A percentile compares a stretch with the other conserved stretches of the same genome.
phyloP scores from a whole-genome alignment of 2,888 invertebrate genomes.

The Rhopalosiphum nymphaeae region DNA sequence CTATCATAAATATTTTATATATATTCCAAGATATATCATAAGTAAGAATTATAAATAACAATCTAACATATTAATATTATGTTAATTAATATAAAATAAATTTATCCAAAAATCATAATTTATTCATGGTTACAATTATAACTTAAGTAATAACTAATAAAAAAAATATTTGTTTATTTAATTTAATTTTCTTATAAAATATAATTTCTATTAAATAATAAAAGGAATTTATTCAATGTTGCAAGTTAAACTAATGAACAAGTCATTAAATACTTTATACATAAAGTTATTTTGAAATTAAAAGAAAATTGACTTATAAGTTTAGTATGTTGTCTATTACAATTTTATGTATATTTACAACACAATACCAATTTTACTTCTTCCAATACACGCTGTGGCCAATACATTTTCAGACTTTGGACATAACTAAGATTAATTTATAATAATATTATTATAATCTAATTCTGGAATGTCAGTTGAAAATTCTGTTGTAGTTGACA shows the following conservation, averaged over 20 bases:
- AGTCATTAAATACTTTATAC: slow-evolving; percentile 6
- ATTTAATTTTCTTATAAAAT: neutral
- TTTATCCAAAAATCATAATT: neutral
- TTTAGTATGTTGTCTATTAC: neutral
- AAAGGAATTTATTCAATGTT: neutral
- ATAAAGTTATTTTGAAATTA: neutral
- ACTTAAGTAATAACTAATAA: neutral
- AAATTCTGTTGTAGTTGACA: slow-evolving; percentile 81
- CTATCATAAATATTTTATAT: neutral
- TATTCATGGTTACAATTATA: neutral
- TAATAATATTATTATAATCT: slow-evolving; percentile 66
- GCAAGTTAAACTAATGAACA: neutral
- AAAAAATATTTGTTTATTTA: neutral
- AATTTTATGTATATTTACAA: neutral
- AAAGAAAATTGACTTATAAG: neutral
- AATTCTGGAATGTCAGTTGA: slow-evolving; percentile 68
- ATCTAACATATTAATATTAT: neutral
- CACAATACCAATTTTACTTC: neutral
- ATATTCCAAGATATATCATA: neutral
- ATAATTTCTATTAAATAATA: neutral
- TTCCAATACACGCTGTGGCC: neutral
- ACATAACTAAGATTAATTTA: slow-evolving; percentile 33
- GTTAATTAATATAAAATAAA: neutral
- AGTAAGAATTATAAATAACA: neutral
- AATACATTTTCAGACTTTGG: neutral